Percentiles rank a stretch among this genome's conserved stretches.
Evolutionary conservation across 2,113 vertebrate genomes (phyloP).

Genomic region (Chlamydotis undulata): DNA sequence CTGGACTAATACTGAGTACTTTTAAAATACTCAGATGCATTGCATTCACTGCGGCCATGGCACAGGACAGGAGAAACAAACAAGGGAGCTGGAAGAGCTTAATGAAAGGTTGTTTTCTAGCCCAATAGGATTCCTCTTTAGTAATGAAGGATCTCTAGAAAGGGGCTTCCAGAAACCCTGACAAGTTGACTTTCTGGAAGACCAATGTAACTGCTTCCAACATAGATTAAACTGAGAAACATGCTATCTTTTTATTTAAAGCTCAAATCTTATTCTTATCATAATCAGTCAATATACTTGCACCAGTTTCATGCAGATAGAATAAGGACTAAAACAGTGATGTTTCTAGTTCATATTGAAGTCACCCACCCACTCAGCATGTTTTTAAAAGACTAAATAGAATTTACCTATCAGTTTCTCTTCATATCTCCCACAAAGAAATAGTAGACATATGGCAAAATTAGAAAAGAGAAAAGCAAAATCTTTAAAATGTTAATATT

Average conservation of each 20-base stretch:
- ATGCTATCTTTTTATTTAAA: background rate
- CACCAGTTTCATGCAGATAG: background rate
- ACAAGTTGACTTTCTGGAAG: background rate
- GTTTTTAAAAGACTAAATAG: background rate
- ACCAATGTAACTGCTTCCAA: background rate
- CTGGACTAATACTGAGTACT: background rate
- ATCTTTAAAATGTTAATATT: background rate
- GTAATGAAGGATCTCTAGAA: background rate
- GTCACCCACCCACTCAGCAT: background rate
- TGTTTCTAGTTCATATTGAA: background rate
- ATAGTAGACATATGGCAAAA: background rate
- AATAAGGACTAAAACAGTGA: background rate
- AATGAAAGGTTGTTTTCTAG: background rate
- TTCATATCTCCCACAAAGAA: background rate
- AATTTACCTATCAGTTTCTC: background rate
- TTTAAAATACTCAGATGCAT: background rate
- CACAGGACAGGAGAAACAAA: background rate
- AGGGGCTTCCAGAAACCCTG: background rate
- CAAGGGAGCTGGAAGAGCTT: background rate
- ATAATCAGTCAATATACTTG: background rate
- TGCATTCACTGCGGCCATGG: background rate
- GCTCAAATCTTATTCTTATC: background rate
- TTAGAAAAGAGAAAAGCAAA: background rate
- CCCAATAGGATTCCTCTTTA: background rate
- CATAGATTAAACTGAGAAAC: background rate